Percentiles rank a stretch among this genome's conserved stretches.
phyloP scores from a whole-genome alignment of 2,797 vertebrate genomes.

The Epinephelus coioides region DNA sequence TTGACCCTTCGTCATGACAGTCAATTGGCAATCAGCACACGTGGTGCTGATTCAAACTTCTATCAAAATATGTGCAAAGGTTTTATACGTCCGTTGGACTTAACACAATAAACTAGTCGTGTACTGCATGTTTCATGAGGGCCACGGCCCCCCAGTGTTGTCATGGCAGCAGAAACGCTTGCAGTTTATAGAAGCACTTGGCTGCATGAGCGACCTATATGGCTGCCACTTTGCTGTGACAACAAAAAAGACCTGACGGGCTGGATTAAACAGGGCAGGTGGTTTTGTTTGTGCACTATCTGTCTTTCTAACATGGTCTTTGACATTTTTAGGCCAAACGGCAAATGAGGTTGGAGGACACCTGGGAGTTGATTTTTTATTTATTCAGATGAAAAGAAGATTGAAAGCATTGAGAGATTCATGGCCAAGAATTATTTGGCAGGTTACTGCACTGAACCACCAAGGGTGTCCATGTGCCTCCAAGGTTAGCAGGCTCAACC shows the following conservation, averaged over 20 bases:
- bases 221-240: constrained; percentile 28
- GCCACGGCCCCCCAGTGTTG: constrained; percentile 14
- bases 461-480: constrained; percentile 15
- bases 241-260: constrained; percentile 18
- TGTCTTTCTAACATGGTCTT: constrained; percentile 23
- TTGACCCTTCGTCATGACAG: constrained; percentile 15
- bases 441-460: constrained; percentile 28
- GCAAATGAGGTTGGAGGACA: constrained; percentile 33
- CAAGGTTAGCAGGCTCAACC: constrained; percentile 22
- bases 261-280: constrained; percentile 49
- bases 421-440: constrained; percentile 39
- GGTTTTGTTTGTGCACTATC: constrained; percentile 28
- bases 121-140: constrained; percentile 38
- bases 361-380: constrained; percentile 22
- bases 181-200: constrained; percentile 32
- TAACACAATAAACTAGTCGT: constrained; percentile 8
- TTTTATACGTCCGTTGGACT: constrained; percentile 32
- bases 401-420: constrained; percentile 22
- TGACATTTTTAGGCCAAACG: constrained; percentile 35
- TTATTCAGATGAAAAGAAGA: constrained; percentile 34
- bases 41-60: constrained; percentile 31
- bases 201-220: constrained; percentile 30
- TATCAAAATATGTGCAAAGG: constrained; percentile 30
- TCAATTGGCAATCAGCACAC: constrained; percentile 21
- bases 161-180: constrained; percentile 43